Evolutionary conservation across 1,140 invertebrate species (phyloP), one percentile per base, ranked within the genome.

Genomic region (Platorchestia sp.): DNA sequence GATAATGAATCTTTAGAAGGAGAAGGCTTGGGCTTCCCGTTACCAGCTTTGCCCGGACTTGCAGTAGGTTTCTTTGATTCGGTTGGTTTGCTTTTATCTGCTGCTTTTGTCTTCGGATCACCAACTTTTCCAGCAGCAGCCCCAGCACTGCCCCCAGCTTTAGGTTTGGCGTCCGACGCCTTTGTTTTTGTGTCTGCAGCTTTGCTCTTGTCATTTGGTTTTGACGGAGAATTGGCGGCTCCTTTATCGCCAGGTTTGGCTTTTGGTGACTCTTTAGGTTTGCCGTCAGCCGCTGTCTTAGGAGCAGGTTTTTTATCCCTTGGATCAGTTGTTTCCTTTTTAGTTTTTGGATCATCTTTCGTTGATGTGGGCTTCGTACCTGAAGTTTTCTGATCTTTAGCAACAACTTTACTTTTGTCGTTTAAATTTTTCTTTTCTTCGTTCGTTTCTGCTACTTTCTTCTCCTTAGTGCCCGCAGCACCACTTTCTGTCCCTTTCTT

Each of bases 291-390:
- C 44, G 43, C 0, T 3, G 91, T 47, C 40, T 93, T 93, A 0
- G 41, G 36, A 45, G 91, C 5, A 40, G 36, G 7, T 93, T 93
- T 93, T 40, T 44, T 44, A 44, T 93, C 91, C 44, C 47, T 93
- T 19, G 44, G 36, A 45, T 93, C 45, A 0, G 91, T 6, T 45
- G 43, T 14, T 14, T 93, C 91, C 40, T 45, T 93, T 93, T 93
- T 93, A 36, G 43, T 41, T 44, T 93, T 93, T 36, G 91, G 91
- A 93, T 93, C 91, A 44, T 93, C 91, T 93, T 93, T 93, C 45
- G 43, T 40, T 44, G 91, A 10, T 47, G 91, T 36, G 41, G 45
- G 43, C 40, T 93, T 93, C 0, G 91, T 10, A 22, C 19, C 91
- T 45, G 91, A 6, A 40, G 7, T 93, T n/a, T 93, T 93, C 36